Conservation (phyloP, 2,888 invertebrate genomes). For the Tanytarsus gracilentus region DNA sequence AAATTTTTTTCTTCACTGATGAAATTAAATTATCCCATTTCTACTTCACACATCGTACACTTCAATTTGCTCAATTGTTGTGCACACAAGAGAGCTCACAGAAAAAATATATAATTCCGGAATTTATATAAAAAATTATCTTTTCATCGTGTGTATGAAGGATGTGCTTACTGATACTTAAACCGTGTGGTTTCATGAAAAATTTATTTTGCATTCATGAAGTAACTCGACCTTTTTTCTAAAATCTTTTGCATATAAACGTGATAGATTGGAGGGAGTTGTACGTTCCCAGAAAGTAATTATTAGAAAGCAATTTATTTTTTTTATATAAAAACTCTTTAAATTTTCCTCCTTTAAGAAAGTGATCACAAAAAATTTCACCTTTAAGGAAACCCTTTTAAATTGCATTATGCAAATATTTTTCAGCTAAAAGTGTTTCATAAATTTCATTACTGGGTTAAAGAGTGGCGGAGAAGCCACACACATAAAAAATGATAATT, state of each 20-base stretch:
- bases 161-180: conserved; percentile 22
- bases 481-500: no score
- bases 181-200: conserved; percentile 28
- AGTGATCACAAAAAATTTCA: no score
- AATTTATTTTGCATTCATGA: conserved; percentile 23
- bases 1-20: neutral
- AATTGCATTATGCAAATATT: no score
- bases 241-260: conserved; percentile 28
- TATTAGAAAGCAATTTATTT: conserved; percentile 12
- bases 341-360: no score
- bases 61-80: conserved; percentile 14
- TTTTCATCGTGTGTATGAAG: conserved; percentile 20
- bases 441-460: no score
- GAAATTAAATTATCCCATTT: conserved; percentile 12
- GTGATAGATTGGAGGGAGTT: no score
- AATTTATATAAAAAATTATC: conserved; percentile 23
- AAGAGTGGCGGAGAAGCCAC: no score
- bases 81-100: neutral
- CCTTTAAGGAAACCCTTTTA: no score
- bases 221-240: conserved; percentile 20
- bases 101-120: neutral
- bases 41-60: conserved; percentile 14
- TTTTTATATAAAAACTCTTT: no score
- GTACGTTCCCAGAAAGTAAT: no score
- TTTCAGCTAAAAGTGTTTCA: no score